These are phyloP conservation scores for Drosophila arawakana DNA, from an alignment of 1,140 invertebrate genomes.

Conservation along the genomic window DNA sequence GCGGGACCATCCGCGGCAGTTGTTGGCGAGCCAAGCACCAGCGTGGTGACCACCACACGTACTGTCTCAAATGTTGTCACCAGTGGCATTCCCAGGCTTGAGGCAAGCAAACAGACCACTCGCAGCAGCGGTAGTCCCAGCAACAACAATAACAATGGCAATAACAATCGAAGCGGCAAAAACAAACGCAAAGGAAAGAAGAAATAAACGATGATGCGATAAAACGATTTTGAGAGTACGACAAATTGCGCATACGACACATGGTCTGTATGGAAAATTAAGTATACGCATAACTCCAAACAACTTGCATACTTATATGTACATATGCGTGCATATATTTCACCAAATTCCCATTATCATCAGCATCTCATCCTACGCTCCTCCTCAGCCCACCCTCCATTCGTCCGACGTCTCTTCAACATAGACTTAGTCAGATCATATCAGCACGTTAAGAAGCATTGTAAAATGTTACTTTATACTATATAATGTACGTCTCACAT, in stretches of 20 bases:
- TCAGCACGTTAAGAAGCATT: slow-evolving; percentile 51
- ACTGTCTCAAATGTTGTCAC: slow-evolving; percentile 78
- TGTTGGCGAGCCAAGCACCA: slow-evolving; percentile 62
- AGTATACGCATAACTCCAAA: slow-evolving; percentile 3
- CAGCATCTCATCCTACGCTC: slow-evolving; percentile 3
- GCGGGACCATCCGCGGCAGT: slow-evolving; percentile 8
- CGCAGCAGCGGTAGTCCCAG: slow-evolving; percentile 20
- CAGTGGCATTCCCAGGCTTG: slow-evolving; percentile 73
- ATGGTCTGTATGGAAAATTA: slow-evolving; percentile 61
- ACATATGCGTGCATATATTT: slow-evolving; percentile 32
- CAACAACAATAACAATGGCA: slow-evolving; percentile 46
- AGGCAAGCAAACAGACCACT: slow-evolving; percentile 46
- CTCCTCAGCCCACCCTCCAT: background rate
- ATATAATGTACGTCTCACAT: slow-evolving; percentile 43
- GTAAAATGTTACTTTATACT: slow-evolving; percentile 44
- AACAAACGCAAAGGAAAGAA: slow-evolving; percentile 77
- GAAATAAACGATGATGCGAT: slow-evolving; percentile 49
- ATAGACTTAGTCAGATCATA: slow-evolving; percentile 44
- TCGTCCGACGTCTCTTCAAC: background rate
- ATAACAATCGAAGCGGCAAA: slow-evolving; percentile 47
- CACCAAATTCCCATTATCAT: slow-evolving; percentile 6
- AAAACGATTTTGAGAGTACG: slow-evolving; percentile 1
- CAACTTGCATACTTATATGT: background rate
- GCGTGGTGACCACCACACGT: slow-evolving; percentile 75
- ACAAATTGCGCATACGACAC: slow-evolving; percentile 64